These are phyloP conservation scores for Limulus polyphemus DNA, from an alignment of 2,888 invertebrate genomes.

Conservation along the genomic window DNA sequence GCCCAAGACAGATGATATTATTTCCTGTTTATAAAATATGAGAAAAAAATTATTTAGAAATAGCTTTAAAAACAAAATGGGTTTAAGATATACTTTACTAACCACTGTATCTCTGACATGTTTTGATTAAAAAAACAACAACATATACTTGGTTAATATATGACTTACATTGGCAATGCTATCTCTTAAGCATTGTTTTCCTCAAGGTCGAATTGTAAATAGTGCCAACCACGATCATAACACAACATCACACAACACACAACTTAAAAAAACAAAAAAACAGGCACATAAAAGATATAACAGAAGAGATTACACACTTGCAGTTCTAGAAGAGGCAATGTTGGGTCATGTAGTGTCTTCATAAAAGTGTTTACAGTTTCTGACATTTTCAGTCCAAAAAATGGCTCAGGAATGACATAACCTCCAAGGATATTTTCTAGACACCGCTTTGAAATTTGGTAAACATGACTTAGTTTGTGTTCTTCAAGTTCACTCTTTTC, in stretches of 20 bases:
- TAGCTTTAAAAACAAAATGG: no score
- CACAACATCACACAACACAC: no score
- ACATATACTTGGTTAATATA: no score
- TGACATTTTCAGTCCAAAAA: slow-evolving; percentile 37
- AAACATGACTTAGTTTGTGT: slow-evolving; percentile 70
- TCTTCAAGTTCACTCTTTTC: slow-evolving; percentile 44
- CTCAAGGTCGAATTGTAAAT: no score
- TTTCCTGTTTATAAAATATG: slow-evolving; percentile 46
- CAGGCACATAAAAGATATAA: slow-evolving; percentile 27
- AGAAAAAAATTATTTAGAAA: no score
- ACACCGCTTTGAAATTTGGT: slow-evolving; percentile 57
- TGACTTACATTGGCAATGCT: no score
- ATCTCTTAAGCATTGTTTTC: no score
- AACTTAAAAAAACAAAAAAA: no score
- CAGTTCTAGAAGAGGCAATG: slow-evolving; percentile 81
- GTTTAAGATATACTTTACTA: no score
- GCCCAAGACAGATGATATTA: slow-evolving; percentile 91
- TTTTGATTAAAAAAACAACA: no score
- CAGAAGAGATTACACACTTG: slow-evolving; percentile 43
- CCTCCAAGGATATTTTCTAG: slow-evolving; percentile 84
- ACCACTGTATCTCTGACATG: no score
- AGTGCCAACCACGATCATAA: no score
- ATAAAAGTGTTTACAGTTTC: slow-evolving; percentile 52
- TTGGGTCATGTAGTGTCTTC: slow-evolving; percentile 81
- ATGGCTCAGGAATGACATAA: slow-evolving; percentile 54